Evolutionary conservation across 30 jellyfish, hydroid and myxozoan genomes (phyloP).

Genomic region (Sanderia malayensis): DNA sequence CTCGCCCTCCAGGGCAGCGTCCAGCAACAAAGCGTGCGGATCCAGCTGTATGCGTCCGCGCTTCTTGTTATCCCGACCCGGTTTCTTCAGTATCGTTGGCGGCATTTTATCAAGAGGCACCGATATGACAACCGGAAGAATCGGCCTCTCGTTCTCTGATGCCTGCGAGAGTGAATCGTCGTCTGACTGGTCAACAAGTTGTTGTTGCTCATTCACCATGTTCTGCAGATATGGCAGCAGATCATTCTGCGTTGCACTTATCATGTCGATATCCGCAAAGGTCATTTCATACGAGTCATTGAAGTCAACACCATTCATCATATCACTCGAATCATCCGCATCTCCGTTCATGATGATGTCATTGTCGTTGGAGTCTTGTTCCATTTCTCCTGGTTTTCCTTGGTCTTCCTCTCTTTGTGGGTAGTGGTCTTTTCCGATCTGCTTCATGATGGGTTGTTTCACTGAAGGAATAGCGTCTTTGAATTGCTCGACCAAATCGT

Average conservation of each 20-base stretch:
- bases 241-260: conserved; percentile 76
- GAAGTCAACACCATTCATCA: not conserved
- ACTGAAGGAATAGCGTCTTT: conserved; percentile 23
- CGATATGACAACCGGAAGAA: conserved; percentile 72
- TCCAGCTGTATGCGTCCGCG: conserved; percentile 89
- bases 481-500: conserved; percentile 32
- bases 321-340: not conserved
- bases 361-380: no score
- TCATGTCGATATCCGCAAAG: conserved; percentile 93
- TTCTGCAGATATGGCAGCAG: conserved; percentile 54
- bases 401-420: conserved; percentile 2
- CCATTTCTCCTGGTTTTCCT: not conserved
- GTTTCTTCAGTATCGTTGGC: conserved; percentile 86
- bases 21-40: conserved; percentile 92
- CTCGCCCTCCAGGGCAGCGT: conserved; percentile 98
- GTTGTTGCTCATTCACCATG: conserved; percentile 40
- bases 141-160: conserved; percentile 47
- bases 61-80: conserved; percentile 84
- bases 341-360: no score
- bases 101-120: conserved; percentile 96
- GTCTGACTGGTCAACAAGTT: conserved; percentile 26
- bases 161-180: conserved; percentile 59
- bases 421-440: conserved; percentile 16
- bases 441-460: conserved; percentile 13
- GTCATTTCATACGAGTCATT: conserved; percentile 51